Base-by-base conservation (phyloP, 35 echinoderm and acorn worm genomes). In the Strongylocentrotus purpuratus region DNA sequence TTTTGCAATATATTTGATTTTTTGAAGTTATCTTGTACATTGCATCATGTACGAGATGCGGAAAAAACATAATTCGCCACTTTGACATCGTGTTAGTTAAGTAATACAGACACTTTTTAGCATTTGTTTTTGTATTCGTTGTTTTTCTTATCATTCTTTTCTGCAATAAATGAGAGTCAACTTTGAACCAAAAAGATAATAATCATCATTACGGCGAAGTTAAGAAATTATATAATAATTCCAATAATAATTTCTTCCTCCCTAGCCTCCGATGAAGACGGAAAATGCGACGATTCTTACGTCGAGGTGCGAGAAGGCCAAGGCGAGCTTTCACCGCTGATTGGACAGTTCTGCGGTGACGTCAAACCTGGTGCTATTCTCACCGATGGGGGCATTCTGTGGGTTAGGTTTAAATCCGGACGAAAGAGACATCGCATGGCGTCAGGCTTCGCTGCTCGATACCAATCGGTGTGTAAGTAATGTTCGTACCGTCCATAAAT, bases 381-480 rank as follows among this genome's bases (percentile, higher is more conserved):
- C 47, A 32, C 88, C 45, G 95, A 97, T 92, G 86, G 58, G 32
- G 98, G 96, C 47, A 45, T 48, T 7, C 22, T 96, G 5, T 99
- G 96, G 96, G 32, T 99, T 33, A 94, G 97, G 61, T 97, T 99
- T 92, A 46, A 95, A 31, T 91, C 97, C 45, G 92, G 97, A 12
- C 50, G 90, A 31, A 70, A 33, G 8, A 33, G 86, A 9, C 41
- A 94, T 88, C 94, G 87, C 47, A 85, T 48, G 1, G 88, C 59
- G 45, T 61, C 95, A 33, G 97, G 98, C 5, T 97, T 99, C 47
- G 46, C 94, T 14, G 88, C 95, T 32, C 32, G 93, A 94, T 99
- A 97, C 93, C 47, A 99, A 94, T 97, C 96, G 95, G 98, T 97
- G 95, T 95, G 98, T 99, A 97, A 97, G 98, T 97, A 96, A 85